These are phyloP conservation scores for Magallana gigas DNA, from an alignment of 1,140 invertebrate species.

Conservation along the genomic window DNA sequence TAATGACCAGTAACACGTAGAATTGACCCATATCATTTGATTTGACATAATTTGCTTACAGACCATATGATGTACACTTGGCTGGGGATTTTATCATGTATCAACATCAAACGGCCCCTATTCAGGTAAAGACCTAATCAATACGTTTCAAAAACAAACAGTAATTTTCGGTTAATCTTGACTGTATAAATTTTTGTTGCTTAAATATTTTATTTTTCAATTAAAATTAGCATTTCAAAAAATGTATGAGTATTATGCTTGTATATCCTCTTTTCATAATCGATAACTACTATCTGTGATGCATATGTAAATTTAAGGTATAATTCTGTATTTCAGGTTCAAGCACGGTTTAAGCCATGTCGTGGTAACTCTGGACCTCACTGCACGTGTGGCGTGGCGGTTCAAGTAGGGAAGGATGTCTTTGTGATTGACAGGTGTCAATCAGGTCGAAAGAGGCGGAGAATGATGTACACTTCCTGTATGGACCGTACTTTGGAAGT, in stretches of 20 bases:
- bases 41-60: neutral
- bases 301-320: no score
- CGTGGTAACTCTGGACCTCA: neutral
- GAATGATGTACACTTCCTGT: neutral
- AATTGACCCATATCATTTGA: no score
- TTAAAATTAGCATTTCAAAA: no score
- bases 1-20: no score
- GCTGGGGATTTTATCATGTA: conserved; percentile 36
- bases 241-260: no score
- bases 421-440: conserved; percentile 35
- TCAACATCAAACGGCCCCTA: neutral
- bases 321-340: neutral
- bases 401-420: conserved; percentile 10
- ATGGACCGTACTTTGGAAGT: conserved; percentile 28
- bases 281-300: no score
- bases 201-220: no score
- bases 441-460: neutral
- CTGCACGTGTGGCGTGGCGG: conserved; percentile 23
- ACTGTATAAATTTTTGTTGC: no score
- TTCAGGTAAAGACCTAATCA: neutral
- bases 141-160: no score
- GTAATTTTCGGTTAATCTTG: no score
- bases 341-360: conserved; percentile 18
- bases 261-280: no score
- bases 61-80: conserved; percentile 38